These are phyloP conservation scores for Coluber constrictor DNA, from an alignment of 2,797 vertebrate species.

Conservation along the genomic window DNA sequence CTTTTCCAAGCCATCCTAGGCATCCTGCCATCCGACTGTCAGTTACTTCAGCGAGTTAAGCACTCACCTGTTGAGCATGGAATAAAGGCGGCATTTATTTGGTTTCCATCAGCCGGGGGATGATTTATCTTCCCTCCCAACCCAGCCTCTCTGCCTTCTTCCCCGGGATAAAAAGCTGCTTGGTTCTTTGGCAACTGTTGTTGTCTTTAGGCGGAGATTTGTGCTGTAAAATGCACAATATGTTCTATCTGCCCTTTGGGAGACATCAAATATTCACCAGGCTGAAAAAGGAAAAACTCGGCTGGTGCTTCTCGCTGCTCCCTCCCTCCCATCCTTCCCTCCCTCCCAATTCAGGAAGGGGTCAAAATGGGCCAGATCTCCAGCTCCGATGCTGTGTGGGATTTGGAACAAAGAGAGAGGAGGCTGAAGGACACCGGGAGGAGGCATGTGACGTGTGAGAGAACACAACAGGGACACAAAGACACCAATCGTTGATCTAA, in stretches of 20 bases:
- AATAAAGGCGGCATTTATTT: neutral
- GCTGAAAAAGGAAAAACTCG: conserved; percentile 28
- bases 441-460: neutral
- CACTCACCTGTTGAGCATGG: neutral
- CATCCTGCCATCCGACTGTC: neutral
- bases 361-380: conserved; percentile 42
- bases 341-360: conserved; percentile 14
- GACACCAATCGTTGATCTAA: neutral
- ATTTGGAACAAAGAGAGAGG: neutral
- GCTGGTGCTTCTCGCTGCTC: neutral
- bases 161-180: conserved; percentile 16
- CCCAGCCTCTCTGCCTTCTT: neutral
- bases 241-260: conserved; percentile 81
- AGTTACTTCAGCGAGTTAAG: neutral
- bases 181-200: conserved; percentile 43
- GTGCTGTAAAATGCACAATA: conserved; percentile 74
- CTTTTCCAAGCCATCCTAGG: neutral
- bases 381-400: conserved; percentile 6
- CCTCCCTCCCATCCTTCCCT: neutral
- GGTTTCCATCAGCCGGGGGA: neutral
- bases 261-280: conserved; percentile 89
- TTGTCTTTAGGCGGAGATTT: conserved; percentile 64
- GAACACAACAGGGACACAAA: too few relatives aligned
- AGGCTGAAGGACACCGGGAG: fast-evolving
- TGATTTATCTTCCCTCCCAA: neutral